Base-by-base conservation (phyloP, 2,888 invertebrate genomes). In the Noctua comes region DNA sequence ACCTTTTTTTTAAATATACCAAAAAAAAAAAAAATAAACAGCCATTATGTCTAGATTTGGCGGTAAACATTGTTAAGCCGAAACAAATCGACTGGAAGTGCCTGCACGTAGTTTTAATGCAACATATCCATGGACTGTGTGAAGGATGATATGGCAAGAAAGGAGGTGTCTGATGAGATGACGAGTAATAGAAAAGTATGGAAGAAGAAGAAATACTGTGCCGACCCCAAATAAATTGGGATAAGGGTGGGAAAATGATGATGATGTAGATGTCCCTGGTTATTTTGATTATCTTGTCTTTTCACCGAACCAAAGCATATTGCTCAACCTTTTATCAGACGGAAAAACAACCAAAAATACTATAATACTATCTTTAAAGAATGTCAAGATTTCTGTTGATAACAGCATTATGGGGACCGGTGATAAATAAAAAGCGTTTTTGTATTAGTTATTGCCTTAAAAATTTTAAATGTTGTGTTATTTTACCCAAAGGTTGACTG, bases 71-170 rank as follows among this genome's bases (percentile, higher is more conserved):
- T 62, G 21, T 36, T 21, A 21, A 43, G 36, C 2, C 11, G 10
- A 64, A 36, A 36, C 10, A 36, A 64, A 21, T 64, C 36, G 64
- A 36, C 10, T 36, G 21, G 10, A 36, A 64, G 69, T 51, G 73
- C 75, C 73, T 75, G 5, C n/a, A 36, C 6, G n/a, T 36, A 59
- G 5, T 36, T n/a, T 36, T 18, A 36, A 16, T 59, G 73, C 75
- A 75, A 73, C 18, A 5, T 51, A 51, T 51, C 10, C 24, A n/a
- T 57, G 54, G 11, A 48, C 18, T 18, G 48, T 48, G 48, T 48
- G 48, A 48, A 48, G 48, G 18, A 48, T 18, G 48, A 18, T 51
- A 51, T 7, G 51, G 21, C 21, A 51, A 7, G 51, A 21, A 7
- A 48, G 7, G 51, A 48, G 48, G 48, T 6, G 6, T 18, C 48